Evolutionary conservation across 2,888 invertebrate genomes (phyloP), one percentile per base, ranked within the genome.

Genomic region (Poecilobothrus nobilitatus): DNA sequence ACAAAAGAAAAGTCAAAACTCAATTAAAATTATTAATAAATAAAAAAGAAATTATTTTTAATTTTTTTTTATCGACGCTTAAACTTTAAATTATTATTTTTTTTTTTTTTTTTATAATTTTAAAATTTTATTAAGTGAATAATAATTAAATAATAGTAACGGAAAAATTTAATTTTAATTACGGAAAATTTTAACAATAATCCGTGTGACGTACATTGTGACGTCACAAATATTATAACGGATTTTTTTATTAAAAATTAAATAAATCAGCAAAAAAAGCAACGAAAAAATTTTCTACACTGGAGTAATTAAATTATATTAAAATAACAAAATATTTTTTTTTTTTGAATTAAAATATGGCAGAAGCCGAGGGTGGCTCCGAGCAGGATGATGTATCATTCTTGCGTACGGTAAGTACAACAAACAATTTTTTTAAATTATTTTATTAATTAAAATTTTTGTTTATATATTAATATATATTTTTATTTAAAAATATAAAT

Each of bases 371-470:
- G 84, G 95, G 94, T 80, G 93, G 95, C 75, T 96, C 97, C 80
- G 97, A 98, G 86, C 97, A 97, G 85, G 98, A 98, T 90, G 98
- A 98, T 89, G 96, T 98, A 84, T 98, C 97, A 83, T 98, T 98
- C 87, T 89, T 98, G 79, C 91, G 98, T 79, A 98, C 98, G 90
- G 97, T 98, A 83, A 91, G 93, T 86, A 73, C 8, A 63, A 37
- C 3, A 22, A 63, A 37, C 10, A 65, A n/a, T 66, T 62, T 68
- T 61, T 68, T 33, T 12, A 61, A 18, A 15, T 65, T 65, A 22
- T n/a, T n/a, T 67, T 66, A 33, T 27, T 21, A 63, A 66, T 61
- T 69, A 65, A 66, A 65, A 27, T 53, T 68, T 53, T n/a, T n/a
- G n/a, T n/a, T n/a, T n/a, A n/a, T n/a, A n/a, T n/a, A n/a, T n/a